Evolutionary conservation across 1,140 invertebrate genomes (phyloP).

Genomic region (Cheumatopsyche charites): DNA sequence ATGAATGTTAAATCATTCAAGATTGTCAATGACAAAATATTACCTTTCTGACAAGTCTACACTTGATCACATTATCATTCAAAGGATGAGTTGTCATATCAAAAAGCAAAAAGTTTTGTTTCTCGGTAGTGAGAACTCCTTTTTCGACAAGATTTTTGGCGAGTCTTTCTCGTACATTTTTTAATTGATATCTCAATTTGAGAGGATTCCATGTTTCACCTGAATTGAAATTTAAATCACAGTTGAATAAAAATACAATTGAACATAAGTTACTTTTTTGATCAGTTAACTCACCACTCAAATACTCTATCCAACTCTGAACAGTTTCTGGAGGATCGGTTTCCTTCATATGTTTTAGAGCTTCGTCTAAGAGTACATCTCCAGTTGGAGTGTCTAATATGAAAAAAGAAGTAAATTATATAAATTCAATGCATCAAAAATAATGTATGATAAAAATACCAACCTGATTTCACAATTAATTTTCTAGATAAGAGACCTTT

Average conservation of each 20-base stretch:
- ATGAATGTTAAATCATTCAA: too few relatives aligned
- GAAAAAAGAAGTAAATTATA: slow-evolving; percentile 60
- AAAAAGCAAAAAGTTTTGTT: slow-evolving; percentile 99
- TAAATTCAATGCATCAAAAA: slow-evolving; percentile 1
- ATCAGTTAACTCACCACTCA: slow-evolving; percentile 94
- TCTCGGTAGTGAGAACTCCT: slow-evolving; percentile 99
- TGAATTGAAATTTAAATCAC: slow-evolving; percentile 56
- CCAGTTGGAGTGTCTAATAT: slow-evolving; percentile 89
- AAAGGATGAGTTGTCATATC: slow-evolving; percentile 99
- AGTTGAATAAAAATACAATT: too few relatives aligned
- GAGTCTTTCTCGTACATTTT: slow-evolving; percentile 97
- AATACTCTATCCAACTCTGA: slow-evolving; percentile 99
- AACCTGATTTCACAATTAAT: slow-evolving; percentile 67
- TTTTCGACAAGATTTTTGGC: slow-evolving; percentile 99
- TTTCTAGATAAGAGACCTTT: slow-evolving; percentile 81
- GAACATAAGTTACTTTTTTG: too few relatives aligned
- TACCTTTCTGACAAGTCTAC: slow-evolving; percentile 95
- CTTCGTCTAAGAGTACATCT: slow-evolving; percentile 97
- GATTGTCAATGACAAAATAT: slow-evolving; percentile 5
- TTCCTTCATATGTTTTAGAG: slow-evolving; percentile 97
- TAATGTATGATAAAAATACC: slow-evolving; percentile 5
- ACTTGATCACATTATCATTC: slow-evolving; percentile 95
- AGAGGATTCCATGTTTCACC: slow-evolving; percentile 99
- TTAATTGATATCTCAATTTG: slow-evolving; percentile 96
- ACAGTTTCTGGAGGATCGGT: slow-evolving; percentile 97